Evolutionary conservation across 2,113 vertebrate species (phyloP).

Genomic region (Campylomormyrus tamandua): DNA sequence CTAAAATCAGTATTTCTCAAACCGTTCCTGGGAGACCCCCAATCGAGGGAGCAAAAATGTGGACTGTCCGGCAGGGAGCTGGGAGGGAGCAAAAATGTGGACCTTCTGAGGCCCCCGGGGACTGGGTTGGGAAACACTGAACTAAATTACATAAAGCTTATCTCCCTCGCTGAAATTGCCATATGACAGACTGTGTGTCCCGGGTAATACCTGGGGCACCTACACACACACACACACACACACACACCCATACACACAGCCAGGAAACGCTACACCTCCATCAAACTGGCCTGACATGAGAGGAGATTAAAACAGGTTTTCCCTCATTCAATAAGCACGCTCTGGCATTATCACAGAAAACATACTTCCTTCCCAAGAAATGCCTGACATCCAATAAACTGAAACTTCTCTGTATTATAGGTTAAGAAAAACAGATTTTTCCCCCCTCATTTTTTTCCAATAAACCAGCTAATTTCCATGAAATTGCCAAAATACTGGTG

Average conservation of each 20-base stretch:
- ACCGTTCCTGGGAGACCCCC: background rate
- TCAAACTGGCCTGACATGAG: constrained; percentile 11
- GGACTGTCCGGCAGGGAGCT: background rate
- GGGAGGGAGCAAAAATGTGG: background rate
- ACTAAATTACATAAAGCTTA: background rate
- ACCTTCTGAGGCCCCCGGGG: background rate
- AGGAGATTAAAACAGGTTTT: constrained; percentile 2
- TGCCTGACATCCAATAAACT: background rate
- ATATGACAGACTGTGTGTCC: background rate
- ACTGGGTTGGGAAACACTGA: background rate
- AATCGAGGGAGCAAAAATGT: background rate
- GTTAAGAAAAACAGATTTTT: background rate
- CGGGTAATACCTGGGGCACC: background rate
- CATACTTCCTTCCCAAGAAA: background rate
- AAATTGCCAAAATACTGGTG: background rate
- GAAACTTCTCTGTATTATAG: background rate
- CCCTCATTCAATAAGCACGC: background rate
- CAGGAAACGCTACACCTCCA: background rate
- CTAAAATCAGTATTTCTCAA: background rate
- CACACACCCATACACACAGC: background rate
- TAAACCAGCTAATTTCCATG: background rate
- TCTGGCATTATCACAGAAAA: background rate
- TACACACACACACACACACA: background rate
- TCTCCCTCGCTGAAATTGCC: background rate
- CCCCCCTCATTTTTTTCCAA: background rate